These are phyloP conservation scores for Babylonia areolata DNA, from an alignment of 1,140 invertebrate genomes.

Conservation along the genomic window DNA sequence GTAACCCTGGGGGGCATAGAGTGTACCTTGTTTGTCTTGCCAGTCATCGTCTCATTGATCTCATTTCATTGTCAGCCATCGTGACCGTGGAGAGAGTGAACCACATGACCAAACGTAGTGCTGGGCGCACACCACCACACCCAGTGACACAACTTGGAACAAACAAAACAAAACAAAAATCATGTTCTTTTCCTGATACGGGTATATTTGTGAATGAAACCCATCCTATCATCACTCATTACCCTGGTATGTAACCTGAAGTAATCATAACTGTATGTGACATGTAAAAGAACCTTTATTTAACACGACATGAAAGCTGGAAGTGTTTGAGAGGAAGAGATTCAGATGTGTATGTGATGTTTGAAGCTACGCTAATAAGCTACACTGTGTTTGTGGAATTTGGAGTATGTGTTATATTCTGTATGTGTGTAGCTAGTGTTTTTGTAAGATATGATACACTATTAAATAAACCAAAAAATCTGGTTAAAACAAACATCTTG, in stretches of 20 bases:
- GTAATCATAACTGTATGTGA: neutral
- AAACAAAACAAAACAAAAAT: neutral
- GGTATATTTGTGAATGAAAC: neutral
- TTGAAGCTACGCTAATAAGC: neutral
- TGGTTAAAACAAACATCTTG: neutral
- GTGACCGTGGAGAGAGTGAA: neutral
- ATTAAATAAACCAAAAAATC: slow-evolving; percentile 4
- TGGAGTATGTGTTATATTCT: neutral
- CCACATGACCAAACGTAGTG: neutral
- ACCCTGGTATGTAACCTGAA: neutral
- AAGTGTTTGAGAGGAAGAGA: neutral
- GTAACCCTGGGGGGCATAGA: no score
- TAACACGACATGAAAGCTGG: neutral
- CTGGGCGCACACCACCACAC: no score
- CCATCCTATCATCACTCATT: neutral
- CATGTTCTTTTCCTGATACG: neutral
- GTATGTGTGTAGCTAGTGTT: slow-evolving; percentile 7
- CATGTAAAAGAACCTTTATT: neutral
- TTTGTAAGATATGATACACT: neutral
- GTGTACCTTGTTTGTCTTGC: neutral
- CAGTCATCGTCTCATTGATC: neutral
- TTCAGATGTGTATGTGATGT: neutral
- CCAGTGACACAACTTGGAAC: no score
- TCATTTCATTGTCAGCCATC: neutral
- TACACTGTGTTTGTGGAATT: neutral